phyloP scores from a whole-genome alignment of 1,140 invertebrate species.

The Aradophagus sp. region DNA sequence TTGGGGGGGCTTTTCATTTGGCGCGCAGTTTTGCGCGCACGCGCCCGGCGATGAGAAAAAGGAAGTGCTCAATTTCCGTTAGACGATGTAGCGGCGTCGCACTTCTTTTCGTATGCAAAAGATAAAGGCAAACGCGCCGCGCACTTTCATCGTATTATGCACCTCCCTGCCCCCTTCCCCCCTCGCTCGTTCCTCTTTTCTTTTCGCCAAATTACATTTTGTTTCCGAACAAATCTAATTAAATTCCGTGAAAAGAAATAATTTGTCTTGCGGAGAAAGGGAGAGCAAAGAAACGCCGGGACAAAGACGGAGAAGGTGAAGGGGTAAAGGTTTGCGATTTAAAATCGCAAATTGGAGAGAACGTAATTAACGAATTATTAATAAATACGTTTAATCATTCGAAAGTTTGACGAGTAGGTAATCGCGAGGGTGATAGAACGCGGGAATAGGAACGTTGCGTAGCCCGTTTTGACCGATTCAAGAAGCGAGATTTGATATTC shows the following conservation, averaged over 20 bases:
- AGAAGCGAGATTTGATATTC: conserved; percentile 54
- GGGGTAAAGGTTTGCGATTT: too few relatives aligned
- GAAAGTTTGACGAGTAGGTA: conserved; percentile 37
- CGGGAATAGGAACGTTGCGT: conserved; percentile 25
- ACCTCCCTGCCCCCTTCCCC: too few relatives aligned
- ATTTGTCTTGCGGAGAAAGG: conserved; percentile 35
- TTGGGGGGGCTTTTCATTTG: conserved; percentile 58
- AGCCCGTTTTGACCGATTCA: too few relatives aligned
- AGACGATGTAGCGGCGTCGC: conserved; percentile 49
- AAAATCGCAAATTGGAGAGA: conserved; percentile 24
- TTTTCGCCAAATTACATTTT: conserved; percentile 53
- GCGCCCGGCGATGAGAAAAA: conserved; percentile 51
- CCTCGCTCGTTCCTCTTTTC: conserved; percentile 3
- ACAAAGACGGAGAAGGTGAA: too few relatives aligned
- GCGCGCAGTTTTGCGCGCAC: conserved; percentile 51
- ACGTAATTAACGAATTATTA: conserved; percentile 45
- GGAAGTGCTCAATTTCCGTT: conserved; percentile 63
- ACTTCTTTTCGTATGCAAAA: conserved; percentile 55
- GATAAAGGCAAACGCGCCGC: conserved; percentile 51
- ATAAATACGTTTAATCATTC: conserved; percentile 42
- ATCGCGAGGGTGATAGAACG: conserved; percentile 21
- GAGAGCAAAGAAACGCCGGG: not conserved
- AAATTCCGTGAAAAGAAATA: conserved; percentile 55
- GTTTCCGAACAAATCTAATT: conserved; percentile 56
- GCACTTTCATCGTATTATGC: conserved; percentile 48